Evolutionary conservation across 2,797 vertebrate species (phyloP).

Genomic region (Myotis findleyi): DNA sequence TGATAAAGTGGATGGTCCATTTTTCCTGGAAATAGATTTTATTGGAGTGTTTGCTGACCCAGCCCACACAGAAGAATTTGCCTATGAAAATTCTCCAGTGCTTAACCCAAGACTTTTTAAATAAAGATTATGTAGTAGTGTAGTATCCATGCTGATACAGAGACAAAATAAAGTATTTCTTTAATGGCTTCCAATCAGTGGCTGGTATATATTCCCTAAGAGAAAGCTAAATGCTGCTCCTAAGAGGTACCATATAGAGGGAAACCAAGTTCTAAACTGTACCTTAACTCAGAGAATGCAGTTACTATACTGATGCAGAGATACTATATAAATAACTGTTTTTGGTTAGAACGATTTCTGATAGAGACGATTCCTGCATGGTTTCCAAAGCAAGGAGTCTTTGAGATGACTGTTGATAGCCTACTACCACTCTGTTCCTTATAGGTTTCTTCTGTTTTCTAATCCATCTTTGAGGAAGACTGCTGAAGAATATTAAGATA

Average conservation of each 20-base stretch:
- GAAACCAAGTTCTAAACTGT: background rate
- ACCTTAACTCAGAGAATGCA: background rate
- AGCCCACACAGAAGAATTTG: constrained; percentile 94
- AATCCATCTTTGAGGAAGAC: background rate
- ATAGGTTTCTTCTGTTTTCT: constrained; percentile 26
- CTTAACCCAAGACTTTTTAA: constrained; percentile 76
- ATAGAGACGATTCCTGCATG: background rate
- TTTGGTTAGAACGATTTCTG: background rate
- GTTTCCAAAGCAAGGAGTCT: constrained; percentile 33
- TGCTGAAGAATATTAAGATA: background rate
- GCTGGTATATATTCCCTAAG: background rate
- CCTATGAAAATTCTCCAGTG: constrained; percentile 93
- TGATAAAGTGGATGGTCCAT: constrained; percentile 95
- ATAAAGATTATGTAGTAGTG: constrained; percentile 37
- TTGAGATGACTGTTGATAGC: background rate
- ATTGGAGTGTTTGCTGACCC: constrained; percentile 92
- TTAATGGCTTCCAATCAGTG: background rate
- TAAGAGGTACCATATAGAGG: background rate
- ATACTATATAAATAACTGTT: background rate
- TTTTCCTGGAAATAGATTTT: constrained; percentile 96
- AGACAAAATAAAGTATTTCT: constrained; percentile 55
- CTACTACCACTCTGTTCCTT: background rate
- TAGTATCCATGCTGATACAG: background rate
- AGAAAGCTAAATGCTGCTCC: background rate
- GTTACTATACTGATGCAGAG: background rate